Percentiles rank a stretch among this genome's conserved stretches.
Conservation (phyloP, 2,113 vertebrate genomes). For the Psittacus erithacus region DNA sequence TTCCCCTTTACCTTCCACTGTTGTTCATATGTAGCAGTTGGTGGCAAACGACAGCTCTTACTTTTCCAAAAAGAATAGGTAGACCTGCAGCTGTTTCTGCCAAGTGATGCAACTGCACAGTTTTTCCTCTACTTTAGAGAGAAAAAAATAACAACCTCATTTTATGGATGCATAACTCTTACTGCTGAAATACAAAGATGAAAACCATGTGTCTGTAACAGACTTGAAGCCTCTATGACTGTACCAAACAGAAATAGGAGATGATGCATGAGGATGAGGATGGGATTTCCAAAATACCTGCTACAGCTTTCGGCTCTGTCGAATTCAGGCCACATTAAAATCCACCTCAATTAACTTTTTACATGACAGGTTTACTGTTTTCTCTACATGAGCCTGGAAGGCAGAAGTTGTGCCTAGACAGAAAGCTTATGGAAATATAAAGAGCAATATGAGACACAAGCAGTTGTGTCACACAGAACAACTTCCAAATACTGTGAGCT, state of each 20-base stretch:
- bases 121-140: background rate
- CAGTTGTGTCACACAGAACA: background rate
- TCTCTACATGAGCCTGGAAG: background rate
- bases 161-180: background rate
- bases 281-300: background rate
- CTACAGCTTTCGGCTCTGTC: background rate
- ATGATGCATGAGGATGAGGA: background rate
- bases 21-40: background rate
- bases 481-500: background rate
- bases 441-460: background rate
- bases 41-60: background rate
- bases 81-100: background rate
- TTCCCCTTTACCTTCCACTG: background rate
- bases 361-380: rapidly evolving
- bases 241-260: background rate
- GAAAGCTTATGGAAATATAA: background rate
- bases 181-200: background rate
- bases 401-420: background rate
- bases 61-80: background rate
- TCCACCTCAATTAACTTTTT: background rate
- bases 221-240: background rate
- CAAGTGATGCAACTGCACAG: background rate
- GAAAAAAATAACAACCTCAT: rapidly evolving
- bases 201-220: background rate
- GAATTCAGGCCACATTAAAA: background rate